phyloP scores from a whole-genome alignment of 2,888 invertebrate species.

The Drosophila ustulata region DNA sequence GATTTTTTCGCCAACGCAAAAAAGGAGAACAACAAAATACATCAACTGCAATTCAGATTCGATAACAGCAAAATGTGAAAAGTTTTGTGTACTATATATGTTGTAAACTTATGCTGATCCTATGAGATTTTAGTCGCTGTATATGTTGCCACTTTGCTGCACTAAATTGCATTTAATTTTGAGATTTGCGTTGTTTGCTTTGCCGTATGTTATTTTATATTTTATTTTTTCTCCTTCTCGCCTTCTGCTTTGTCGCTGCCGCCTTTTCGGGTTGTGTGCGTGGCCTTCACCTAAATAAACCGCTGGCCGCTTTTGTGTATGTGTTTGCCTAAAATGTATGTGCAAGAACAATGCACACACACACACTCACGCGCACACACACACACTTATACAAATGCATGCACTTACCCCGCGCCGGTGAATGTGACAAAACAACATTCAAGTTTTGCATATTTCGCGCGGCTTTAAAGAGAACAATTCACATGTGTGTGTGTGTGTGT shows the following conservation, averaged over 20 bases:
- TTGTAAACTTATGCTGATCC: conserved; percentile 50
- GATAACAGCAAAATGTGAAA: conserved; percentile 48
- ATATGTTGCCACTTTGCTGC: conserved; percentile 74
- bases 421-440: conserved; percentile 60
- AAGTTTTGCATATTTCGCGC: conserved; percentile 67
- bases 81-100: conserved; percentile 31
- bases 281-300: conserved; percentile 76
- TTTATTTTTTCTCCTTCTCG: conserved; percentile 19
- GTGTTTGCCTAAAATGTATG: conserved; percentile 73
- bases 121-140: conserved; percentile 43
- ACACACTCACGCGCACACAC: conserved; percentile 31
- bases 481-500: conserved; percentile 18
- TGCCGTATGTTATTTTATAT: conserved; percentile 25
- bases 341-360: conserved; percentile 64
- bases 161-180: conserved; percentile 79
- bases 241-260: conserved; percentile 31
- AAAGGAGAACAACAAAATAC: neutral
- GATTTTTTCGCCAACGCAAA: conserved; percentile 13
- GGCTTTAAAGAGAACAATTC: conserved; percentile 54
- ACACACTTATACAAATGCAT: conserved; percentile 23
- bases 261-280: conserved; percentile 36
- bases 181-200: conserved; percentile 60
- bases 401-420: conserved; percentile 25
- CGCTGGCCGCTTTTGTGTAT: conserved; percentile 43
- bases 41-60: conserved; percentile 43